A percentile compares a stretch with the other conserved stretches of the same genome.
Conservation (phyloP, 2,113 vertebrate genomes). For the Callorhinus ursinus region DNA sequence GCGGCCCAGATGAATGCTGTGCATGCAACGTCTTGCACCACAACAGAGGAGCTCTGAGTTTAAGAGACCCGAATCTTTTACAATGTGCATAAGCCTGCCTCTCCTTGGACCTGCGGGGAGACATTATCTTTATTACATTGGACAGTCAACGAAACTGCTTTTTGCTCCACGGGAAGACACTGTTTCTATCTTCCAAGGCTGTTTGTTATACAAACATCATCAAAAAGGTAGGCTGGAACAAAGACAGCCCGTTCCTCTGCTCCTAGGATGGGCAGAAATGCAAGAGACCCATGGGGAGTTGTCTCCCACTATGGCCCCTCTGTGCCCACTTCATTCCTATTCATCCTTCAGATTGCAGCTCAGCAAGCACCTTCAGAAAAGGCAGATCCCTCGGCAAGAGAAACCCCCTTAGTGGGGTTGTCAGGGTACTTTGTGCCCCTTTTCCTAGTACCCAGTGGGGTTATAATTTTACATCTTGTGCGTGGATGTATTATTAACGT, state of each 20-base stretch:
- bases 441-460: neutral
- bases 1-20: neutral
- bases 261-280: no score
- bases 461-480: neutral
- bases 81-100: neutral
- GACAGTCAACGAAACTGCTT: neutral
- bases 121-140: neutral
- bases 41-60: neutral
- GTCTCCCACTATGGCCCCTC: neutral
- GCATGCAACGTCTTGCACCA: neutral
- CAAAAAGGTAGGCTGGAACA: neutral
- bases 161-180: neutral
- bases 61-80: neutral
- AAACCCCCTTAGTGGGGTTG: neutral
- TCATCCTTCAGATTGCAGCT: neutral
- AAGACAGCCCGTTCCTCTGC: neutral
- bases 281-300: no score
- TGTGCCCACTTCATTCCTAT: neutral
- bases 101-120: neutral
- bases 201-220: no score
- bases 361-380: neutral
- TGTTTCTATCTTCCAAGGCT: neutral
- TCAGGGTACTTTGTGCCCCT: neutral
- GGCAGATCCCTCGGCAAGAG: accelerated
- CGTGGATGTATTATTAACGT: neutral